Evolutionary conservation across 1,140 invertebrate genomes (phyloP), one percentile per base, ranked within the genome.

Genomic region (Eubasilissa regina): DNA sequence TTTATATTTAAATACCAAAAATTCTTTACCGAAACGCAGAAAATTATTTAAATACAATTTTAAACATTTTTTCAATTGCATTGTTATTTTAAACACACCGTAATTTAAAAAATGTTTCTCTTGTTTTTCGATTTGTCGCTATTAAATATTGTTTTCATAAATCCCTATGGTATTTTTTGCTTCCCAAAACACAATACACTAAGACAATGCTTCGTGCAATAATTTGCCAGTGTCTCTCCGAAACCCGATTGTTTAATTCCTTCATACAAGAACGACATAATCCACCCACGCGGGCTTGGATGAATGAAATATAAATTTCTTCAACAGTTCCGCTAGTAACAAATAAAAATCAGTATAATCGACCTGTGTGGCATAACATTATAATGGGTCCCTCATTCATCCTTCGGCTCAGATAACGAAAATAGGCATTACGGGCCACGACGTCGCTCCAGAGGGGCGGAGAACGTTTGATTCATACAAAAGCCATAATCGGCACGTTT

Each of bases 361-460:
- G 55, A 73, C 70, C 70, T 73, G 70, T 73, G 70, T 73, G 70
- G 70, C 51, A 73, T 73, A 73, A 55, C 45, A 35, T 73, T 35
- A 55, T 73, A 73, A 55, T 56, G 70, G 70, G 70, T 43, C 47
- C 21, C 25, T 44, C 66, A 70, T 70, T 70, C 43, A 70, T n/a
- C 13, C 48, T 15, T 64, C 60, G 58, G 58, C 19, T 35, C 25
- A 12, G 60, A 7, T 44, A 64, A 64, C 60, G 60, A 64, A 64
- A 64, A 64, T 44, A 44, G 60, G 60, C 60, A 64, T 64, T 64
- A 64, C 60, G 48, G 25, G 48, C 48, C 48, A 15, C 48, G 48
- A 51, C 48, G n/a, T 6, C 60, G 25, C 60, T 64, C 19, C 55
- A 25, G 19, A 64, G 60, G 60, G 60, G 60, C 60, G 60, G 60